phyloP scores from a whole-genome alignment of 2,888 invertebrate species.

The Thysanoteuthis rhombus region DNA sequence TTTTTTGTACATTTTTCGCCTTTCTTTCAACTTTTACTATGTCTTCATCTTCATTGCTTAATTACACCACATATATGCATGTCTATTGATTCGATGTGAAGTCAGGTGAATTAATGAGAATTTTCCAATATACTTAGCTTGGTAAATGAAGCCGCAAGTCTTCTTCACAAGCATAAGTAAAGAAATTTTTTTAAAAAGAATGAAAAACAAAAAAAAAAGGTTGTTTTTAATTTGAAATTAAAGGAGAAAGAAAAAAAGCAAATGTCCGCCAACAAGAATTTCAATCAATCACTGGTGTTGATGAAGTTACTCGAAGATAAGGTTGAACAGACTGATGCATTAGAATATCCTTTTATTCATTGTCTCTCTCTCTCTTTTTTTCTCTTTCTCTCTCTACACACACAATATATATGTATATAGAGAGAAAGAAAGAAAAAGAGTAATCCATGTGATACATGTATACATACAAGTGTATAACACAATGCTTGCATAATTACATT shows the following conservation, averaged over 20 bases:
- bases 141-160: not conserved
- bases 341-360: not conserved
- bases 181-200: not conserved
- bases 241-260: too few relatives aligned
- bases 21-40: not conserved
- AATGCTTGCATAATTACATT: too few relatives aligned
- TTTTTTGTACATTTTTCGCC: too few relatives aligned
- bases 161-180: not conserved
- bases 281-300: not conserved
- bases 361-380: not conserved
- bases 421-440: too few relatives aligned
- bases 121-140: not conserved
- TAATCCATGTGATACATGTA: too few relatives aligned
- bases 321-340: not conserved
- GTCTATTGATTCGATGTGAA: slow-evolving; percentile 12
- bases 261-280: too few relatives aligned
- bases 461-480: too few relatives aligned
- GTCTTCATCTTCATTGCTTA: not conserved
- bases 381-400: too few relatives aligned
- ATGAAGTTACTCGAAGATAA: not conserved
- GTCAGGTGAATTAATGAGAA: not conserved
- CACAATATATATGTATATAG: too few relatives aligned
- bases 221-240: too few relatives aligned
- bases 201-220: too few relatives aligned
- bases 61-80: not conserved